phyloP scores from a whole-genome alignment of 2,797 vertebrate genomes.

The Thalassophryne amazonica region DNA sequence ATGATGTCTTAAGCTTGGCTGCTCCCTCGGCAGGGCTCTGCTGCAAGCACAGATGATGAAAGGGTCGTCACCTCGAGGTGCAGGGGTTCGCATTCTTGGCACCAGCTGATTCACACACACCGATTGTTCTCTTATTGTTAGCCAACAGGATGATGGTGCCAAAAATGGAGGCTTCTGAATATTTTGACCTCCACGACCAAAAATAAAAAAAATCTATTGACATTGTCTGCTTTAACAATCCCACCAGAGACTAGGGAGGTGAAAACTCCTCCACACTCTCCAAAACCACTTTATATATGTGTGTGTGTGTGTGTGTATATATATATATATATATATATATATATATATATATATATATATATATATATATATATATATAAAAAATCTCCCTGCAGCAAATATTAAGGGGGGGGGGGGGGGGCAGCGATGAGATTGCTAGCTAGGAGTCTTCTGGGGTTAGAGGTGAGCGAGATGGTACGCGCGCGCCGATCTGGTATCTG shows the following conservation, averaged over 20 bases:
- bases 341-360: no score
- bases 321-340: no score
- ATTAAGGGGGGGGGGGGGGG: conserved; percentile 27
- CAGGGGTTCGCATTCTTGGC: conserved; percentile 44
- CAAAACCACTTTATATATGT: conserved; percentile 53
- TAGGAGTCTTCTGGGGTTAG: conserved; percentile 46
- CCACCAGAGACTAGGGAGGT: conserved; percentile 48
- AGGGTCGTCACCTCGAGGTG: conserved; percentile 49
- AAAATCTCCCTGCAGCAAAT: conserved; percentile 49
- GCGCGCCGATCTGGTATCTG: conserved; percentile 65
- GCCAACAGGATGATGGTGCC: conserved; percentile 43
- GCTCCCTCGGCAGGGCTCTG: conserved; percentile 30
- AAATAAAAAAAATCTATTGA: conserved; percentile 64
- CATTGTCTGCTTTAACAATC: conserved; percentile 52
- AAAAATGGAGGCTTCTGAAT: conserved; percentile 64
- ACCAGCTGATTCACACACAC: conserved; percentile 52
- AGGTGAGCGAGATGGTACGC: conserved; percentile 47
- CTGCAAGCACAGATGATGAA: conserved; percentile 42
- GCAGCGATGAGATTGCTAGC: conserved; percentile 45
- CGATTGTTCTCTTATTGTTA: conserved; percentile 66
- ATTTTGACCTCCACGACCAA: conserved; percentile 52
- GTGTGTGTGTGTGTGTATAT: no score
- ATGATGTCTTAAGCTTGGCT: conserved; percentile 58
- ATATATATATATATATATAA: no score
- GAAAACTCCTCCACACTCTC: conserved; percentile 43